phyloP scores from a whole-genome alignment of 2,888 invertebrate species.

The Tipula confusa region DNA sequence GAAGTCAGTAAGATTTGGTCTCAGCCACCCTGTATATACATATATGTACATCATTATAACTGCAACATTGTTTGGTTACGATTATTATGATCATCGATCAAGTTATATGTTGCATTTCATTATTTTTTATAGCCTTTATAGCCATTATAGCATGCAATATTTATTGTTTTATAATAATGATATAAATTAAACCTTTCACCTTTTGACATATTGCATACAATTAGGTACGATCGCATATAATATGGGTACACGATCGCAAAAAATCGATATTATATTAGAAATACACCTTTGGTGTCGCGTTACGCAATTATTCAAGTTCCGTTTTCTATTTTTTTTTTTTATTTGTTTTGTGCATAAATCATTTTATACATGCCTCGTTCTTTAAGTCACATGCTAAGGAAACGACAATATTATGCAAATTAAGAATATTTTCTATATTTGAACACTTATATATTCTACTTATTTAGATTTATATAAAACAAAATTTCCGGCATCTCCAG shows the following conservation, averaged over 20 bases:
- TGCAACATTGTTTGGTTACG: neutral
- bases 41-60: neutral
- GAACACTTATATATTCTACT: neutral
- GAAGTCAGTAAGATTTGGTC: no score
- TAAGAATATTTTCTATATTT: neutral
- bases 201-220: neutral
- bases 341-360: neutral
- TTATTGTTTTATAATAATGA: slow-evolving; percentile 3
- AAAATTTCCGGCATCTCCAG: neutral
- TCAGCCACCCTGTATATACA: no score
- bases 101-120: neutral
- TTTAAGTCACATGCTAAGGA: neutral
- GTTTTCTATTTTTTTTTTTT: neutral
- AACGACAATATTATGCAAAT: neutral
- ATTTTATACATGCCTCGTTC: neutral
- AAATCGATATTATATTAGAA: no score
- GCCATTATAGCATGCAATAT: neutral
- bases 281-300: neutral
- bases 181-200: neutral
- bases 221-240: neutral
- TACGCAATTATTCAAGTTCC: neutral
- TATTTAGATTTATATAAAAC: neutral
- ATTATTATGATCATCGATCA: neutral
- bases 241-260: no score
- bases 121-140: neutral